A percentile compares a stretch with the other conserved stretches of the same genome.
Conservation (phyloP, 2,888 invertebrate genomes). For the Andrena bicolor region DNA sequence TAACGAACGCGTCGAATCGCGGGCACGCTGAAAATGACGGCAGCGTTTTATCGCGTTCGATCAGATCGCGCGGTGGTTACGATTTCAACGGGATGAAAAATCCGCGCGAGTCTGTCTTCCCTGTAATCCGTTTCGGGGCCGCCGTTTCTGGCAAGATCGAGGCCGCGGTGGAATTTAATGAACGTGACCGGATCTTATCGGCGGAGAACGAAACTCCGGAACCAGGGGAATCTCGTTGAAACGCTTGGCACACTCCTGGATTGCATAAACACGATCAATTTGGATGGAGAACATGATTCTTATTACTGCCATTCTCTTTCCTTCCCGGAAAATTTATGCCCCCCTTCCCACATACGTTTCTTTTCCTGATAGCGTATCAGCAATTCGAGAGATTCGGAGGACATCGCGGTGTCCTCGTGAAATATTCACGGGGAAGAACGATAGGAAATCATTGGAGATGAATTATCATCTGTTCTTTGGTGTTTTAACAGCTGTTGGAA, state of each 20-base stretch:
- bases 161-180: conserved; percentile 71
- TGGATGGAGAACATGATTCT: conserved; percentile 60
- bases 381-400: background rate
- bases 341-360: background rate
- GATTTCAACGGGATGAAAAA: conserved; percentile 57
- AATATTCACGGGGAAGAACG: background rate
- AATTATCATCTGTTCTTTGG: background rate
- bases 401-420: background rate
- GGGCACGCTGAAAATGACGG: background rate
- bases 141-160: conserved; percentile 66
- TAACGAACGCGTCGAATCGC: background rate
- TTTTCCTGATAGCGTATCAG: conserved; percentile 11
- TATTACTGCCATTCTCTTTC: conserved; percentile 44
- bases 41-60: conserved; percentile 55
- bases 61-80: conserved; percentile 58
- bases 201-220: conserved; percentile 44
- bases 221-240: conserved; percentile 44
- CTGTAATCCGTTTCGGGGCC: conserved; percentile 65
- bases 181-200: conserved; percentile 72
- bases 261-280: conserved; percentile 64
- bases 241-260: conserved; percentile 55
- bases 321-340: conserved; percentile 22
- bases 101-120: conserved; percentile 64
- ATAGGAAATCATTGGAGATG: background rate
- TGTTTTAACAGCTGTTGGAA: background rate